A percentile compares a stretch with the other conserved stretches of the same genome.
Evolutionary conservation across 2,888 invertebrate species (phyloP).

Genomic region (Apamea crenata): DNA sequence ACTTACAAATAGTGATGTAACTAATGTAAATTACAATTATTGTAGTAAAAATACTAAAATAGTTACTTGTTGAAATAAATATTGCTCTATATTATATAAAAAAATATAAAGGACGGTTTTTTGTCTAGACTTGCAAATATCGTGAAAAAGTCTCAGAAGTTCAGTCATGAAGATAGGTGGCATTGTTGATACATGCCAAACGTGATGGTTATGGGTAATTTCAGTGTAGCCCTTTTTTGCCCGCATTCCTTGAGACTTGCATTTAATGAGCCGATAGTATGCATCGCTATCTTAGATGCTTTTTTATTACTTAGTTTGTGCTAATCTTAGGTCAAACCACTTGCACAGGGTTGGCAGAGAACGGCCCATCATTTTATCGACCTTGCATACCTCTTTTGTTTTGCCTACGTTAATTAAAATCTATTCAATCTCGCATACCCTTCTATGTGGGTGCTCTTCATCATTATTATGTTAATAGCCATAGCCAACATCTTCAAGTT

Average conservation of each 20-base stretch:
- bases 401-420: slow-evolving; percentile 63
- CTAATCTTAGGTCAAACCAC: neutral
- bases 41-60: slow-evolving; percentile 34
- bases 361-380: slow-evolving; percentile 48
- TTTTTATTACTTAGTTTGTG: neutral
- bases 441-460: slow-evolving; percentile 59
- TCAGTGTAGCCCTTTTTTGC: neutral
- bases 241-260: neutral
- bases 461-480: slow-evolving; percentile 55
- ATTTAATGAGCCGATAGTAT: neutral
- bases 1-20: slow-evolving; percentile 41
- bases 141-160: neutral
- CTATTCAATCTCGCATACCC: slow-evolving; percentile 54
- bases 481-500: slow-evolving; percentile 41
- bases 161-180: neutral
- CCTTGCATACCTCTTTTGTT: slow-evolving; percentile 67
- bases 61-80: slow-evolving; percentile 14
- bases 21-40: slow-evolving; percentile 26
- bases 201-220: neutral
- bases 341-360: slow-evolving; percentile 33
- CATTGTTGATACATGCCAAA: neutral
- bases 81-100: neutral
- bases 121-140: neutral
- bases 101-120: neutral
- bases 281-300: neutral